Conservation (phyloP, 2,113 vertebrate genomes). For the Pantherophis guttatus region DNA sequence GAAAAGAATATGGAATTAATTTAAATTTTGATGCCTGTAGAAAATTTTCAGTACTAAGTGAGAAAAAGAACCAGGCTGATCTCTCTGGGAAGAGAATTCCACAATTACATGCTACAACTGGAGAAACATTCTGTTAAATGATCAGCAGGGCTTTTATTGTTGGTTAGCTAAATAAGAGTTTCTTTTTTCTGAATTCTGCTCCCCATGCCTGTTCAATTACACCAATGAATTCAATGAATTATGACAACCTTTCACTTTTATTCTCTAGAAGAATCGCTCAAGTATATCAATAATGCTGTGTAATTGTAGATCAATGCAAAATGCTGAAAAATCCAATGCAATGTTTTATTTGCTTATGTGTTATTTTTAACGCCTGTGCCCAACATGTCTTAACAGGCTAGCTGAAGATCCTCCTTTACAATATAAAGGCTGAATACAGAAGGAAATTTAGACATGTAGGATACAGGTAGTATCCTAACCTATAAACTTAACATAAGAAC, state of each 20-base stretch:
- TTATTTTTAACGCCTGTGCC: not conserved
- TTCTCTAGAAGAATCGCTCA: slow-evolving; percentile 1
- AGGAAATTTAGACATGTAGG: not conserved
- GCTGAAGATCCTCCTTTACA: not conserved
- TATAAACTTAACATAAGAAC: not conserved
- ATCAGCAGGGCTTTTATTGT: not conserved
- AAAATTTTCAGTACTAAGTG: not conserved
- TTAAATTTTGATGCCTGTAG: not conserved
- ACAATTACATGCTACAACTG: not conserved
- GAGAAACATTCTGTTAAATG: not conserved
- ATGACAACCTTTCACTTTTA: not conserved
- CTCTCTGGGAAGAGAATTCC: not conserved
- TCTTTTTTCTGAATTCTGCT: not conserved
- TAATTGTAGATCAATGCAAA: not conserved
- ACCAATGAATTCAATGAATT: not conserved
- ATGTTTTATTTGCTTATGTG: not conserved
- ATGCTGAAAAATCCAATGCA: not conserved
- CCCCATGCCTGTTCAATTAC: not conserved
- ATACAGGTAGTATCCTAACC: not conserved
- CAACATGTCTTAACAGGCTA: not conserved
- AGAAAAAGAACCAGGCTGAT: not conserved
- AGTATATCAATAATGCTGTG: not conserved
- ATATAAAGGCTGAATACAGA: not conserved
- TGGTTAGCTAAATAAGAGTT: not conserved
- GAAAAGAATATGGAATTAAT: not conserved